Base-by-base conservation (phyloP, 1,140 invertebrate genomes). In the Pseudachorutes palmiensis region DNA sequence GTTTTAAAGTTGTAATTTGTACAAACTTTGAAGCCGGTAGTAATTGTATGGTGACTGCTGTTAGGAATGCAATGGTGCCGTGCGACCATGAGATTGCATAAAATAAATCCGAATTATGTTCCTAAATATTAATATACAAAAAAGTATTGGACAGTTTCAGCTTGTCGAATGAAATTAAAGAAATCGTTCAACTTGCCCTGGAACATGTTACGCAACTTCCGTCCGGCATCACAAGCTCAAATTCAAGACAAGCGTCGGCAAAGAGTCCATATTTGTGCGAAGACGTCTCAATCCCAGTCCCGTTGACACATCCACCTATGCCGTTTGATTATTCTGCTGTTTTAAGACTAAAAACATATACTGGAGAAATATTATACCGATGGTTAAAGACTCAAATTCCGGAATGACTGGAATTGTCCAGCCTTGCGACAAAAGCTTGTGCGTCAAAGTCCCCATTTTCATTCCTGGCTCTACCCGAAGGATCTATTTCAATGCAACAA, bases 251-350 rank as follows among this genome's bases (percentile, higher is more conserved):
- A 31, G 86, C 87, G 72, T 91, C 86, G 75, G 91, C 88, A 77
- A 91, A 91, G 16, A 91, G 78, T 1, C 89, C 90, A 75, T 85
- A 81, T 36, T 83, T 83, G 74, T 90, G 88, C 0, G 88, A 90
- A 1, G 86, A 86, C 0, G 88, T 85, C 76, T 91, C 89, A 51
- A 92, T 83, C 22, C 89, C 90, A 5, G 87, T 88, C 30, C 90
- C 89, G 31, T 55, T 55, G 12, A 55, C 51, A 5, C 12, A 24
- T 55, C 51, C 51, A 14, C 51, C 51, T 55, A 55, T 5, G 19
- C 36, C 36, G 36, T 45, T 12, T 12, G 19, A 45, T 45, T 45
- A 45, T 12, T 12, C 36, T 45, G 36, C 19, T 45, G 19, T 12
- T 12, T 19, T 45, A 45, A 12, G 19, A 45, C 19, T 45, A 45